Evolutionary conservation across 2,888 invertebrate species (phyloP).

Genomic region (Mystacides longicornis): DNA sequence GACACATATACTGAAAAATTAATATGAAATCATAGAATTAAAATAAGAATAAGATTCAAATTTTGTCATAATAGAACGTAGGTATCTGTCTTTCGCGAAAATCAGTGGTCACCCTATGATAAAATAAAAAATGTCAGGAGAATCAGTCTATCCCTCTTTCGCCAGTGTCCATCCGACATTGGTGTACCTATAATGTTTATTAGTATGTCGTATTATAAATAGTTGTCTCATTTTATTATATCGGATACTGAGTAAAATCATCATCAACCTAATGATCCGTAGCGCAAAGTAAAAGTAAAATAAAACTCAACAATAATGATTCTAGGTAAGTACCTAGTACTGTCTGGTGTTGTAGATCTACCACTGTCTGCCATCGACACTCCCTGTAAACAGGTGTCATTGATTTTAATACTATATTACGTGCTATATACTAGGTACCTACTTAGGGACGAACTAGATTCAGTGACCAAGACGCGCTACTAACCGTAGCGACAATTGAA

Average conservation of each 20-base stretch:
- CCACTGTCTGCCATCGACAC: not conserved
- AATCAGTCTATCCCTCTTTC: not conserved
- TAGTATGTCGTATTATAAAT: no score
- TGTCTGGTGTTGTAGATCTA: no score
- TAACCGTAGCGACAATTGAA: no score
- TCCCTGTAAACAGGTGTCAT: not conserved
- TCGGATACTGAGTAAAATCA: not conserved
- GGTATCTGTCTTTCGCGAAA: no score
- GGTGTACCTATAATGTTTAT: no score
- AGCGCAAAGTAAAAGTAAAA: not conserved
- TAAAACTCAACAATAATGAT: not conserved
- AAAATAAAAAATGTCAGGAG: not conserved
- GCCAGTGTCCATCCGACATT: no score
- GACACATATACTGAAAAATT: no score
- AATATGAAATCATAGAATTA: no score
- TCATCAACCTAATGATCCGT: not conserved
- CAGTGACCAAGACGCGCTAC: no score
- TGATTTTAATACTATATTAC: not conserved
- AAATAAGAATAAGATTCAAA: no score
- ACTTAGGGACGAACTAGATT: no score
- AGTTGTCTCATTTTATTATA: not conserved
- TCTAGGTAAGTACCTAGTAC: not conserved
- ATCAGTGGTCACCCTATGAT: not conserved
- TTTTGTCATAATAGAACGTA: no score
- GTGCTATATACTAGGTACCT: not conserved